Evolutionary conservation across 2,113 vertebrate species (phyloP), one percentile per base, ranked within the genome.

Genomic region (Hyla sarda): DNA sequence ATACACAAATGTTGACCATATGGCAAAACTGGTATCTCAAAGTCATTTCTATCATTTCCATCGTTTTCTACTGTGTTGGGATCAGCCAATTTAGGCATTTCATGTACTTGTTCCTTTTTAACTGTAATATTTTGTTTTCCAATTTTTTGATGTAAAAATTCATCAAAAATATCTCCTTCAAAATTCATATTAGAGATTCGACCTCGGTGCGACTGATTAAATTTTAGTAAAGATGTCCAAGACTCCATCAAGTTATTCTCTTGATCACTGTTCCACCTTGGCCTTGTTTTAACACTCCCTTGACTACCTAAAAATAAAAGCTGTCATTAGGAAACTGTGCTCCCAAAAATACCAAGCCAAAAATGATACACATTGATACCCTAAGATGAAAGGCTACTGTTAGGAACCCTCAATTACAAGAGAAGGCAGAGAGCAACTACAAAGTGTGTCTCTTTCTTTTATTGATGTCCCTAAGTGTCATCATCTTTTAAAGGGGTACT

Each of bases 21-120:
- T 0, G 98, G 98, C 78, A 99, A 91, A 87, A 98, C 94, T 0
- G 98, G 98, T 91, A 99, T 99, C 90, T 95, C 95, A 78, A 99
- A 99, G 78, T 95, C 93, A 2, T 10, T 88, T 80, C 74, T 88
- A 76, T 95, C 93, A 2, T 10, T 88, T 80, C 74, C 88, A 0
- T 93, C 92, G 1, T 62, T 16, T 48, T 92, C 94, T 0, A 77
- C 2, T 0, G 88, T 85, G 25, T 84, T 84, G 74, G 90, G 90
- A 0, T 93, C 94, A 52, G 94, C 94, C 37, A 65, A 86, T 2
- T 14, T 48, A 0, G 84, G 88, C 1, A 89, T 89, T 11, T 91
- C 93, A 0, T 83, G 89, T 19, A 23, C 67, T 37, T 21, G 2
- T 0, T 92, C 93, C 82, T 90, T 93, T 41, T 75, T 28, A 8